Conservation (phyloP, 1,140 invertebrate genomes). For the Triops cancriformis region DNA sequence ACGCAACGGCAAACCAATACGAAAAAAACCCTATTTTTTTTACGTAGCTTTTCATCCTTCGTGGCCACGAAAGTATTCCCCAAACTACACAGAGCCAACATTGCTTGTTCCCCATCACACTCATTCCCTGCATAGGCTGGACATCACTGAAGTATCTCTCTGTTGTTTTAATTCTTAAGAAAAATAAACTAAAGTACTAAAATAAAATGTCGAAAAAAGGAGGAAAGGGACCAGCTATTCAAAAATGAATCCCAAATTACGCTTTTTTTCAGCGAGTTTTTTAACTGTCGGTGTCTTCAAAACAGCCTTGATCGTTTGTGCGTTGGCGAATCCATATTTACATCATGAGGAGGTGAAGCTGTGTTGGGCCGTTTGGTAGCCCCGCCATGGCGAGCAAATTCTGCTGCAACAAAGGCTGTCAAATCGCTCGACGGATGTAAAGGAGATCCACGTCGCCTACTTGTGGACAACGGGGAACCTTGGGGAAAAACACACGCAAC, state of each 20-base stretch:
- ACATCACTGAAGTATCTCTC: constrained; percentile 2
- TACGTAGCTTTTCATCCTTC: not conserved
- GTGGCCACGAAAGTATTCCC: not conserved
- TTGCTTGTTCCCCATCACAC: not conserved
- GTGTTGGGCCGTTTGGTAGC: constrained; percentile 56
- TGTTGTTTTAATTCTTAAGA: not conserved
- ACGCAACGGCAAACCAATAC: not conserved
- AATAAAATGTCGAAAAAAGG: not conserved
- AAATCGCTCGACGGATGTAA: constrained; percentile 48
- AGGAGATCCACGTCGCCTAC: constrained; percentile 36
- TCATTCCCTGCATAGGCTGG: not conserved
- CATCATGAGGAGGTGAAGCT: constrained; percentile 45
- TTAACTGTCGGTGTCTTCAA: constrained; percentile 32
- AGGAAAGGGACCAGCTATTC: not conserved
- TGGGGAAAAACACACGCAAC: too few relatives aligned
- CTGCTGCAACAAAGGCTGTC: constrained; percentile 64
- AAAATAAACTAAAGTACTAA: constrained; percentile 6
- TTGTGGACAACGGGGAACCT: constrained; percentile 37
- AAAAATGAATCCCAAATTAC: not conserved
- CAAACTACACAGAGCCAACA: not conserved
- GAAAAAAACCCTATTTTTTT: not conserved
- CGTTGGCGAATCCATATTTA: constrained; percentile 58
- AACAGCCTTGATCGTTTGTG: constrained; percentile 52
- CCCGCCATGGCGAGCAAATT: constrained; percentile 55
- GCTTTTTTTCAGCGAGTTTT: not conserved